Evolutionary conservation across 2,797 vertebrate genomes (phyloP), one percentile per base, ranked within the genome.

Genomic region (Rhinogobio ventralis): DNA sequence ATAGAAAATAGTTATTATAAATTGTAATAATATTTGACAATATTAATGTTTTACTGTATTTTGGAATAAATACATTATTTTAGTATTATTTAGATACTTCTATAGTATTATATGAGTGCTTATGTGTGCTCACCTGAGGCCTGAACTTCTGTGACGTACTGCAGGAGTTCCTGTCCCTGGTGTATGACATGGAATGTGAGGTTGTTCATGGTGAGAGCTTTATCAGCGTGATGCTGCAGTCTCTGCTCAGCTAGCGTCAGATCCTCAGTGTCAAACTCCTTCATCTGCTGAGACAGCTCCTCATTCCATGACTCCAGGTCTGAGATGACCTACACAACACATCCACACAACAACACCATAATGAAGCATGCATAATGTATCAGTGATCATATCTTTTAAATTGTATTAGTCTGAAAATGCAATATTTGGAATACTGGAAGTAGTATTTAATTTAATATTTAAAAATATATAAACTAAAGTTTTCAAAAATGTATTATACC

Each of bases 241-340:
- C 97, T 94, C 92, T 99, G 98, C 88, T 99, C 98, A 0, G 98
- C 98, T 83, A 98, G 93, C 0, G 97, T 98, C 91, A 99, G 95
- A 91, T 99, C 98, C 89, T 99, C 98, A 0, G 97, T 99, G 93
- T 99, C 97, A 1, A 98, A 99, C 85, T 99, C 98, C 6, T 95
- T 97, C 96, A 99, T 97, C 86, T 99, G 98, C 90, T 97, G 97
- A 1, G 96, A 96, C 86, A 99, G 95, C 92, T 99, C 98, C 87
- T 99, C 98, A 49, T 98, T 98, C 98, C 98, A 99, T 0, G 98
- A 97, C 91, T 99, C 98, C 0, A 99, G 95, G 91, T 99, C 98
- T 39, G 98, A 98, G 95, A 99, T 99, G 88, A 99, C 98, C 98
- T 99, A 33, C 9, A 74, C 33, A 57, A 83, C 23, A 45, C 71